Base-by-base conservation (phyloP, 1,140 invertebrate genomes). In the Pseudobourletiella spinata region DNA sequence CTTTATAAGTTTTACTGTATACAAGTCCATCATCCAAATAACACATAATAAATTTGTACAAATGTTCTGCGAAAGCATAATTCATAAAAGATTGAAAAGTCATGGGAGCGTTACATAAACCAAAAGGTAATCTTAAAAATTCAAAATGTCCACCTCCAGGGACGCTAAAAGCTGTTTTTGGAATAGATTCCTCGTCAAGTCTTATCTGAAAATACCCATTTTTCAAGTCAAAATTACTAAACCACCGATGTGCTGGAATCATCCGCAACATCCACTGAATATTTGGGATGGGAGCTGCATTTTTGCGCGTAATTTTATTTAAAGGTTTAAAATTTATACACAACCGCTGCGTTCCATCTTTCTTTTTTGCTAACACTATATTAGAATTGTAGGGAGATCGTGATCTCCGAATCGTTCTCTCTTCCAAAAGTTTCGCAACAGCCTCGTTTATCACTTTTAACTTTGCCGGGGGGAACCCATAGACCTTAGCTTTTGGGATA, bases 1-100 rank as follows among this genome's bases (percentile, higher is more conserved):
- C 69, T 3, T 78, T 72, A 52, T 74, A 74, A 16, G 64, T 72
- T 4, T 70, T 59, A 2, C 67, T 71, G 28, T 72, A 71, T 16
- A 80, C 64, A 1, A 80, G 63, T 1, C 80, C 71, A 59, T 82
- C 79, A 66, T 81, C 79, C 0, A 81, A 32, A 57, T 79, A 79
- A 0, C 71, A 57, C 18, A 57, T 64, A 16, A 48, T 63, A 54
- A 65, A 60, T 14, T 69, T 30, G 14, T 61, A 30, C n/a, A 60
- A 42, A 14, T 73, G 57, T 22, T 61, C 63, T 1, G 43, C 56
- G 24, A 77, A 64, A 3, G 73, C 63, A 1, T 48, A 50, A 54
- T 75, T 71, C 67, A 77, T 76, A 6, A 73, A 50, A 26, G 73
- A 24, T 43, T 76, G 70, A 62, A 77, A 79, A 2, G 72, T 73